Percentiles rank a stretch among this genome's conserved stretches.
phyloP scores from a whole-genome alignment of 2,113 vertebrate genomes.

The Helogale parvula region DNA sequence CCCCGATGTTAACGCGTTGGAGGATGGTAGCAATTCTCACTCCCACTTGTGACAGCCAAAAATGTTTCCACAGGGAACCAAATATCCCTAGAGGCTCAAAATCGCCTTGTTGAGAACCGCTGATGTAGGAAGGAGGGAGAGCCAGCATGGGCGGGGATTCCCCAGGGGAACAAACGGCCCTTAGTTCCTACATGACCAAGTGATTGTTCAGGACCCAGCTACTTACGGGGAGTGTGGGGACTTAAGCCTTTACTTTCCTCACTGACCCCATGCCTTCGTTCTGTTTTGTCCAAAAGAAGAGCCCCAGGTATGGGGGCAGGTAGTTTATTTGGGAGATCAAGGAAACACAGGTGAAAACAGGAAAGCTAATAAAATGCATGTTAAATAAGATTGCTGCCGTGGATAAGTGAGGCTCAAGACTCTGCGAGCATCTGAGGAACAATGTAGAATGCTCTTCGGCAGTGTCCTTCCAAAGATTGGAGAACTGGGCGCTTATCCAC shows the following conservation, averaged over 20 bases:
- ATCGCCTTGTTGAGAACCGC: not conserved
- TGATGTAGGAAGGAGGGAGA: not conserved
- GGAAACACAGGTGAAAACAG: not conserved
- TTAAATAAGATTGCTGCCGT: not conserved
- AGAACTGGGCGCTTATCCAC: not conserved
- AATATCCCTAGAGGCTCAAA: not conserved
- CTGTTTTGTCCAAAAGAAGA: not conserved
- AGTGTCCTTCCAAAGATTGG: not conserved
- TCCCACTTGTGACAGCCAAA: not conserved
- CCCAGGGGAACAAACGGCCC: not conserved
- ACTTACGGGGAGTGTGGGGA: fast-evolving
- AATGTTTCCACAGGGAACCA: not conserved
- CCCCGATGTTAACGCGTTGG: not conserved
- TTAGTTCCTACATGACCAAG: not conserved
- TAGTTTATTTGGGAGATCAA: not conserved
- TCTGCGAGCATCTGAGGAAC: not conserved
- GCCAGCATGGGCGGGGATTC: not conserved
- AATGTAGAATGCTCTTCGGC: not conserved
- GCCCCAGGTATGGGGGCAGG: not conserved
- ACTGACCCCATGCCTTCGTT: not conserved
- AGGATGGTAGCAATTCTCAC: not conserved
- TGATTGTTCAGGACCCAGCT: too few species aligned
- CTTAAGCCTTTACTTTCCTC: not conserved
- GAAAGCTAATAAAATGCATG: not conserved
- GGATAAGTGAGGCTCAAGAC: not conserved